Conservation (phyloP, 2,888 invertebrate genomes). For the Plemyria rubiginata region DNA sequence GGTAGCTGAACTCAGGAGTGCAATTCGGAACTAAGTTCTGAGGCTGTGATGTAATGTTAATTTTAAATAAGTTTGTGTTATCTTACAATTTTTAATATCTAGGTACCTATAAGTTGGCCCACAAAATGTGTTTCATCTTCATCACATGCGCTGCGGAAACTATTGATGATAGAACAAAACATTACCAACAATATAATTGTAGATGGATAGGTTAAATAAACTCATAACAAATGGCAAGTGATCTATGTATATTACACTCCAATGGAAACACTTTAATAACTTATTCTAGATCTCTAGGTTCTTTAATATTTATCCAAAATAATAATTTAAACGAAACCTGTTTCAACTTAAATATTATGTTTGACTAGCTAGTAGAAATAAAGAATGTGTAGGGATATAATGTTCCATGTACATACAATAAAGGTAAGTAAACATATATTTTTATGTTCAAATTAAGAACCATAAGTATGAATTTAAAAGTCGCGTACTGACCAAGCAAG, state of each 20-base stretch:
- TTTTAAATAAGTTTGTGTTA: conserved; percentile 1
- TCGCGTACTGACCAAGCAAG: too few relatives aligned
- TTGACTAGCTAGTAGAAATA: conserved; percentile 65
- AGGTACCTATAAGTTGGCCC: too few relatives aligned
- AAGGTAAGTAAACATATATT: conserved; percentile 18
- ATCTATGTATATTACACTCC: conserved; percentile 63
- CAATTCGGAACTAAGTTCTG: conserved; percentile 13
- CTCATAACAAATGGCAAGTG: conserved; percentile 51
- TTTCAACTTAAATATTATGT: conserved; percentile 51
- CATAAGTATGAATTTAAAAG: too few relatives aligned
- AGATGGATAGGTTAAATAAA: conserved; percentile 37
- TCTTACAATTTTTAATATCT: not conserved
- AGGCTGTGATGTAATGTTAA: conserved; percentile 17
- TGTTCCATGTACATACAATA: conserved; percentile 10
- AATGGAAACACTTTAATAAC: conserved; percentile 59
- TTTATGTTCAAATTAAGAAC: conserved; percentile 7
- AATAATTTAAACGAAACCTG: conserved; percentile 44
- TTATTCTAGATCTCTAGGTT: conserved; percentile 52
- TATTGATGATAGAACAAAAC: too few relatives aligned
- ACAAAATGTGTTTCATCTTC: too few relatives aligned
- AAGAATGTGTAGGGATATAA: conserved; percentile 19
- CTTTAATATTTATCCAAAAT: conserved; percentile 53
- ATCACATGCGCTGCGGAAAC: too few relatives aligned
- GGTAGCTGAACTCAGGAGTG: conserved; percentile 4
- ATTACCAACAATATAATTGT: too few relatives aligned